Evolutionary conservation across 2,888 invertebrate species (phyloP).

Genomic region (Acholoe squamosa): DNA sequence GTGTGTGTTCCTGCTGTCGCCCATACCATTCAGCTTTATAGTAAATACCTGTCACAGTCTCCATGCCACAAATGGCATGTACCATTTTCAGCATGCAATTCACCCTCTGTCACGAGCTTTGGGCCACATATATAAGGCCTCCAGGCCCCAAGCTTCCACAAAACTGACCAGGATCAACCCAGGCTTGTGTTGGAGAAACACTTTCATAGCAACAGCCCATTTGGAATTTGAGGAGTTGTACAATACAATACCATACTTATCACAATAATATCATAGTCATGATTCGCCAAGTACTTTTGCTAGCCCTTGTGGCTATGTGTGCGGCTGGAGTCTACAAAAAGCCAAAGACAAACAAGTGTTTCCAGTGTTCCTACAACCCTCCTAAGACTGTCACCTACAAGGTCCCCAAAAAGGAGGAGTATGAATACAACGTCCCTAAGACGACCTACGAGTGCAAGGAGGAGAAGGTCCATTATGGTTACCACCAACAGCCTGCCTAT

Average conservation of each 20-base stretch:
- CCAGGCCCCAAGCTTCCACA: no score
- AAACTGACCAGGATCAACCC: background rate
- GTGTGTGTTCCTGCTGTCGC: no score
- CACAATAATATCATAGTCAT: background rate
- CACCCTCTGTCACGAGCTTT: background rate
- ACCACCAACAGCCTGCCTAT: background rate
- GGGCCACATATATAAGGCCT: background rate
- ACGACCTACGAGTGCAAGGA: constrained; percentile 51
- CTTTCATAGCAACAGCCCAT: background rate
- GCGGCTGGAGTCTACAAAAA: background rate
- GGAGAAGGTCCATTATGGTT: constrained; percentile 18
- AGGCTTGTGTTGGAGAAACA: background rate
- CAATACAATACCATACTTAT: background rate
- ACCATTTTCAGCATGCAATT: background rate
- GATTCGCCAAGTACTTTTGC: background rate
- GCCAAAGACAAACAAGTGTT: constrained; percentile 18
- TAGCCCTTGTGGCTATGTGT: background rate
- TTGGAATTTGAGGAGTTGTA: background rate
- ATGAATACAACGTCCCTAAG: constrained; percentile 34
- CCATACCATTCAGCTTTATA: no score
- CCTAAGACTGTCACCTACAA: constrained; percentile 35
- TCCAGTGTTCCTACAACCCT: constrained; percentile 32
- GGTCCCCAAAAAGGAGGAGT: constrained; percentile 43
- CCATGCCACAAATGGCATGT: background rate
- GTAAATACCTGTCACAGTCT: no score